Evolutionary conservation across 2,113 vertebrate species (phyloP).

Genomic region (Narcine bancroftii): DNA sequence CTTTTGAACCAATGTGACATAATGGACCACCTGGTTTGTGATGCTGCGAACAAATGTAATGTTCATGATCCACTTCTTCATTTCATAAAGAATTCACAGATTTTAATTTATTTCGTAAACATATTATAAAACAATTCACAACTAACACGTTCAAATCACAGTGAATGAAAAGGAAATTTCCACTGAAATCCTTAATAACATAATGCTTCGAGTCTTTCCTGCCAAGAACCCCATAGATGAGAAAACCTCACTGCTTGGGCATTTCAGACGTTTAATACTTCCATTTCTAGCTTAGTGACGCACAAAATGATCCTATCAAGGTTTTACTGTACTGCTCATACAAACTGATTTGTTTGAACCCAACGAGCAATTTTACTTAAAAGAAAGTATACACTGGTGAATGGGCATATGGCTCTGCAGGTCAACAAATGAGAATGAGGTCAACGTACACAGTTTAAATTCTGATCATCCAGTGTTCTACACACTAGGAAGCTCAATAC

Average conservation of each 20-base stretch:
- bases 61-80: not conserved
- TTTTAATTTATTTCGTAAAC: not conserved
- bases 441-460: not conserved
- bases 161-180: not conserved
- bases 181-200: not conserved
- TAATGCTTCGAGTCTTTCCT: not conserved
- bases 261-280: not conserved
- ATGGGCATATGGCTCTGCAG: not conserved
- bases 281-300: not conserved
- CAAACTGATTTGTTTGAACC: constrained; percentile 70
- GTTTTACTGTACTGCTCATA: constrained; percentile 26
- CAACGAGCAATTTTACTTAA: constrained; percentile 51
- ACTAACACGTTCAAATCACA: not conserved
- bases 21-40: not conserved
- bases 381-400: not conserved
- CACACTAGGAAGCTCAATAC: not conserved
- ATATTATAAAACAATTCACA: not conserved
- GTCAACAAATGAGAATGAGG: not conserved
- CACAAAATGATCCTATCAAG: constrained; percentile 33
- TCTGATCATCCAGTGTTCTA: not conserved
- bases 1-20: not conserved
- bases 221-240: not conserved
- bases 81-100: not conserved
- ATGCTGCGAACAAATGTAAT: not conserved
- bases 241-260: not conserved